Evolutionary conservation across 2,797 vertebrate genomes (phyloP), one percentile per base, ranked within the genome.

Genomic region (Xenopus petersii): DNA sequence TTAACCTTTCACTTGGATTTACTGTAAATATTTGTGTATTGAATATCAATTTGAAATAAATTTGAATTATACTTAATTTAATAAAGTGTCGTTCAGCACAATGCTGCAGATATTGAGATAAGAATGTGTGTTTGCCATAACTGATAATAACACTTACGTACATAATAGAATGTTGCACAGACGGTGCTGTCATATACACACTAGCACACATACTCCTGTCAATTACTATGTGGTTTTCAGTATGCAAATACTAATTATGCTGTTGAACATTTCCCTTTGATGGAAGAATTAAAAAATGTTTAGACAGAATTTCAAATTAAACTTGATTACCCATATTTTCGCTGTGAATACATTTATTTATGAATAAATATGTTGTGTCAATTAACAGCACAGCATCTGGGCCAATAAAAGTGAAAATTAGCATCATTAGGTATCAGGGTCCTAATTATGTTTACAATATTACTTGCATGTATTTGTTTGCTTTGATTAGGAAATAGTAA

Each of bases 261-360:
- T 48, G 2, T 55, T 71, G 76, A 80, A 61, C 56, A 71, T 71
- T 76, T 75, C 75, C 82, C 55, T 79, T 79, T 82, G 64, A 73
- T 82, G 77, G 79, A 79, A 81, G 74, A 82, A 82, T 84, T 79
- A 60, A 74, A 30, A 82, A 81, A 75, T 82, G 76, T 83, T 82
- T 81, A 76, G 73, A 76, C 77, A 82, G 80, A 79, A 16, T 2
- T 49, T 79, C 76, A 67, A 21, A 74, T 83, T 73, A 79, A 77
- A 79, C 82, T 84, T 84, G 81, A 77, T 81, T 81, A 86, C 84
- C 81, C 83, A 85, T 84, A 85, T 83, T 89, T 88, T 88, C 81
- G 67, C 86, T 84, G 70, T 84, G 86, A 86, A 88, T 88, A 86
- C 46, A 87, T 88, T 86, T 87, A 82, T 84, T 87, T 87, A 75